Evolutionary conservation across 1,140 invertebrate genomes (phyloP), one percentile per base, ranked within the genome.

Genomic region (Pentalonia nigronervosa): DNA sequence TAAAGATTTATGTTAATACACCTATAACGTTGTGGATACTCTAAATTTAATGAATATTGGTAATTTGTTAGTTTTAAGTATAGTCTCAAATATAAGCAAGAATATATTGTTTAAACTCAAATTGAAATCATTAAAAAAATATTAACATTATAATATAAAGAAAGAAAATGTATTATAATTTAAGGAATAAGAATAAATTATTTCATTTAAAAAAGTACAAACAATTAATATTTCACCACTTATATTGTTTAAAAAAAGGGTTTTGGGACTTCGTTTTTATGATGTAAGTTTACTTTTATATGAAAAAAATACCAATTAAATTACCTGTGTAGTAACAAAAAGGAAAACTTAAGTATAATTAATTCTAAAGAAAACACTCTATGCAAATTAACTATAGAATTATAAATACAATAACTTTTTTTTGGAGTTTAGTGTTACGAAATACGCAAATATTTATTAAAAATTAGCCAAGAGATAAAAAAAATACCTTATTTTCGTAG

Each of bases 281-380:
- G n/a, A 56, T 36, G 36, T 67, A 90, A 90, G 56, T 90, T 90
- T 67, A 67, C 17, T 90, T 90, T 67, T 60, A 67, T 67, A n/a
- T 2, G 25, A 60, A 7, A n/a, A 67, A 60, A 67, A 45, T 45
- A 90, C 9, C 53, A 41, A 90, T 90, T 90, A 60, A 90, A 90
- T 90, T 60, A 60, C 23, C 36, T 36, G 53, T 30, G 25, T 7
- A 60, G 30, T 20, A 90, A 90, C 8, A 50, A 60, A 90, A 60
- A 17, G 53, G 6, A 60, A 60, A 90, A 17, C 41, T 41, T 34
- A 30, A 60, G 14, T 90, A 14, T 90, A 90, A 90, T 90, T 90
- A 90, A 90, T 60, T 90, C 23, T 90, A 90, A 60, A 60, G 50
- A 90, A 90, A 90, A 90, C 50, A 90, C 88, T 89, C n/a, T 36